A percentile compares a stretch with the other conserved stretches of the same genome.
phyloP scores from a whole-genome alignment of 30 jellyfish, hydroid and myxozoan genomes.

The Clytia hemisphaerica region DNA sequence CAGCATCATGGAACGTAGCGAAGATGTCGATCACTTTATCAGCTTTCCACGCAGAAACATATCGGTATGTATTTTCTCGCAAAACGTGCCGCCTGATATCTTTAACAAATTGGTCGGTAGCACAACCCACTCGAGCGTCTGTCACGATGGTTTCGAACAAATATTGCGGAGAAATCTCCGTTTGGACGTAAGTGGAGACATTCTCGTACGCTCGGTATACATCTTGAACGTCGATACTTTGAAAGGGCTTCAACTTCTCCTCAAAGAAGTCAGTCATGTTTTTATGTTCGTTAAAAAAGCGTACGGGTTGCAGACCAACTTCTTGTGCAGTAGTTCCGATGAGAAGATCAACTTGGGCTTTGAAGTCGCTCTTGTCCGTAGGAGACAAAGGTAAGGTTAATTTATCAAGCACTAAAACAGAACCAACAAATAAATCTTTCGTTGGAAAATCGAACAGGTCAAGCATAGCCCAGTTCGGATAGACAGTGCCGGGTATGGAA shows the following conservation, averaged over 20 bases:
- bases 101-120: constrained; percentile 15
- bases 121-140: constrained; percentile 48
- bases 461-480: constrained; percentile 24
- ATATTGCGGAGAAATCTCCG: no score
- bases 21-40: not conserved
- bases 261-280: no score
- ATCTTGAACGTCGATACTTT: no score
- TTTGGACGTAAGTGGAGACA: no score
- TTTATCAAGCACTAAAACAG: constrained; percentile 36
- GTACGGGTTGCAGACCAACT: constrained; percentile 8
- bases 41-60: constrained; percentile 40
- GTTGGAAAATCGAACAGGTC: constrained; percentile 26
- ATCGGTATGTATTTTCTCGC: constrained; percentile 30
- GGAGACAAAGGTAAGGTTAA: constrained; percentile 20
- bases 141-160: constrained; percentile 41
- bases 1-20: not conserved
- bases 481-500: constrained; percentile 10
- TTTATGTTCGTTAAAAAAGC: not conserved
- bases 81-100: constrained; percentile 10
- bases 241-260: no score
- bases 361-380: not conserved
- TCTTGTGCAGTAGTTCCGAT: constrained; percentile 44
- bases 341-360: constrained; percentile 19
- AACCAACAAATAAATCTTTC: constrained; percentile 3
- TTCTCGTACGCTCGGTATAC: no score